phyloP scores from a whole-genome alignment of 2,113 vertebrate genomes.

The Pseudorectes ferrugineus region DNA sequence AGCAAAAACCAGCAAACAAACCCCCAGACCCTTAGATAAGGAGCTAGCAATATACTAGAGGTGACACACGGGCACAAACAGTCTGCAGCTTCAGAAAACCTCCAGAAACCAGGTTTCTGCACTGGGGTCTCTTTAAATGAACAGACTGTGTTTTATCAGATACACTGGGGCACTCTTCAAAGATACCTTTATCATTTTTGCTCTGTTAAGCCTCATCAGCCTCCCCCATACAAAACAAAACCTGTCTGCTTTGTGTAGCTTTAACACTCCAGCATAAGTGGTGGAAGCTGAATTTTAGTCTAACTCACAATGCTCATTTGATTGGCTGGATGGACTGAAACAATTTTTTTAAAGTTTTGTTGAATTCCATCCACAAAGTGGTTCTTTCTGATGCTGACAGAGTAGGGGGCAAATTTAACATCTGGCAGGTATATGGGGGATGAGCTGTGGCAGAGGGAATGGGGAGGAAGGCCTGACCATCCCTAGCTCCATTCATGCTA shows the following conservation, averaged over 20 bases:
- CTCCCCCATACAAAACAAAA: not conserved
- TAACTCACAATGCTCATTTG: not conserved
- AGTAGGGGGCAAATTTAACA: not conserved
- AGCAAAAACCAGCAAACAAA: not conserved
- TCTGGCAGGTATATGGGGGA: accelerated
- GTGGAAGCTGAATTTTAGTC: not conserved
- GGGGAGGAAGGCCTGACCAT: not conserved
- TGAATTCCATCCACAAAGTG: not conserved
- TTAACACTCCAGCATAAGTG: not conserved
- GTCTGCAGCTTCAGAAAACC: not conserved
- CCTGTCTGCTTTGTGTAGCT: not conserved
- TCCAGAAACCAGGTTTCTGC: not conserved
- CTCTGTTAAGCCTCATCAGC: not conserved
- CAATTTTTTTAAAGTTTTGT: not conserved
- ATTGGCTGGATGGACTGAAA: not conserved
- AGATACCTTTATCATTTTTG: not conserved
- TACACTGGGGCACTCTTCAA: not conserved
- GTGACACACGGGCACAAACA: not conserved
- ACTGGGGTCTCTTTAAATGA: not conserved
- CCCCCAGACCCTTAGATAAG: not conserved
- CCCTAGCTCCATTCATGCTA: not conserved
- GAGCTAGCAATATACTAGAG: not conserved
- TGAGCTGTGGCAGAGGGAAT: not conserved
- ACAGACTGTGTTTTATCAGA: not conserved
- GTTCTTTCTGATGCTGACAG: not conserved